Evolutionary conservation across 2,113 vertebrate species (phyloP), one percentile per base, ranked within the genome.

Genomic region (Hydrochoerus hydrochaeris): DNA sequence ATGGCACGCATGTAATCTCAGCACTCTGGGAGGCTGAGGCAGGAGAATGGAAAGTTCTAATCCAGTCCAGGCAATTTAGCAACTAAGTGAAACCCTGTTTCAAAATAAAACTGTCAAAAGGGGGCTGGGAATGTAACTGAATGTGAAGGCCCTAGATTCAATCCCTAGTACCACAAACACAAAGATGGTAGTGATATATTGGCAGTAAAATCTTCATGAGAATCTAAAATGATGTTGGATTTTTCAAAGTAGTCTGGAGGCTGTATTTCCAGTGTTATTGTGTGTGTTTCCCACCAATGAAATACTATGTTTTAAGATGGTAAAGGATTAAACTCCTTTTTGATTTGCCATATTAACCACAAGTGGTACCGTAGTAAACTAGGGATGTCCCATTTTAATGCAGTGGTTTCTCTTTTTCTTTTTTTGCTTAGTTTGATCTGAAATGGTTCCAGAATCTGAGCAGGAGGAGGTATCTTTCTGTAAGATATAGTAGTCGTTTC

Each of bases 281-380:
- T 30, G 14, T 58, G 22, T 91, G n/a, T 95, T 96, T 95, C 78
- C 89, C 81, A 96, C 35, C 52, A 94, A 75, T 92, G 87, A 92
- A 93, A 49, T 84, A 44, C 57, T 69, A 32, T 26, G n/a, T 93
- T 95, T 95, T 75, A 93, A 65, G 73, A 82, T 73, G 82, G 44
- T 71, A n/a, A 49, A 69, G 54, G 67, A 91, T 88, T 83, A 73
- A 19, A 35, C 57, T 62, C 28, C 90, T 7, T 87, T 65, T 87
- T 65, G 69, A 71, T 84, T 16, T 10, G 22, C 35, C 16, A 0
- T 80, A 20, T 67, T 96, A 73, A 58, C 71, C 46, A 62, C 32
- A 46, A 24, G 19, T 94, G 8, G 41, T 77, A 30, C 44, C 41
- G 17, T 52, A 1, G 46, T 71, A 32, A 83, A 30, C 52, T 7